These are phyloP conservation scores for Pungitius pungitius DNA, from an alignment of 2,113 vertebrate species.

Conservation along the genomic window DNA sequence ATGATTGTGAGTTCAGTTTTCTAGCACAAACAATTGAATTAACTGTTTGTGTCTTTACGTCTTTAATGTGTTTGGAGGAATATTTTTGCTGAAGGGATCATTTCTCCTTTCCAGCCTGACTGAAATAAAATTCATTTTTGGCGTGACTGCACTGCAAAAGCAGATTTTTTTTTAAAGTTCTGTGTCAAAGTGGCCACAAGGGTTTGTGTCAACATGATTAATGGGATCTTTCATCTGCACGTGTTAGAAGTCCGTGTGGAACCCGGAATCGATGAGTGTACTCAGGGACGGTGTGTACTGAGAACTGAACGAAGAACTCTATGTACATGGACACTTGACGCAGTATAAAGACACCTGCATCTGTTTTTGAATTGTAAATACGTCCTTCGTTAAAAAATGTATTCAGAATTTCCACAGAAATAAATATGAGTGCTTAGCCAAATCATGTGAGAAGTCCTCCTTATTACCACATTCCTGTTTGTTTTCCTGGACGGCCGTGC, in stretches of 20 bases:
- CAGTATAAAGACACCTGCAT: not conserved
- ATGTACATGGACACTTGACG: not conserved
- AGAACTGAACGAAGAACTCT: not conserved
- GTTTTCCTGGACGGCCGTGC: not conserved
- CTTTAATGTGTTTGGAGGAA: no score
- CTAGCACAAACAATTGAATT: not conserved
- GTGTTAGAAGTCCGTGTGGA: not conserved
- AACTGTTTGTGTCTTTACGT: not conserved
- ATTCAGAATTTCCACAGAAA: not conserved
- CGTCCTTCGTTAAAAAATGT: not conserved
- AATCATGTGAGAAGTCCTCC: not conserved
- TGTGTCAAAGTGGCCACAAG: not conserved
- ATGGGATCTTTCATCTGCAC: not conserved
- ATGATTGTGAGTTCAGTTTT: not conserved
- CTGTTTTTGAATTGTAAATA: not conserved
- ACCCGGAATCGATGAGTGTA: not conserved
- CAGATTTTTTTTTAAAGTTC: not conserved
- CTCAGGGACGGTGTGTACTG: not conserved
- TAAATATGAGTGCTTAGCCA: no score
- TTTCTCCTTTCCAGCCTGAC: not conserved
- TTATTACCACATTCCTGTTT: not conserved
- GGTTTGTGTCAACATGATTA: not conserved
- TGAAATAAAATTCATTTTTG: not conserved
- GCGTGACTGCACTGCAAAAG: not conserved
- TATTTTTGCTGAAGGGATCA: no score